These are phyloP conservation scores for Trichonephila clavipes DNA, from an alignment of 1,140 invertebrate genomes.

Conservation along the genomic window DNA sequence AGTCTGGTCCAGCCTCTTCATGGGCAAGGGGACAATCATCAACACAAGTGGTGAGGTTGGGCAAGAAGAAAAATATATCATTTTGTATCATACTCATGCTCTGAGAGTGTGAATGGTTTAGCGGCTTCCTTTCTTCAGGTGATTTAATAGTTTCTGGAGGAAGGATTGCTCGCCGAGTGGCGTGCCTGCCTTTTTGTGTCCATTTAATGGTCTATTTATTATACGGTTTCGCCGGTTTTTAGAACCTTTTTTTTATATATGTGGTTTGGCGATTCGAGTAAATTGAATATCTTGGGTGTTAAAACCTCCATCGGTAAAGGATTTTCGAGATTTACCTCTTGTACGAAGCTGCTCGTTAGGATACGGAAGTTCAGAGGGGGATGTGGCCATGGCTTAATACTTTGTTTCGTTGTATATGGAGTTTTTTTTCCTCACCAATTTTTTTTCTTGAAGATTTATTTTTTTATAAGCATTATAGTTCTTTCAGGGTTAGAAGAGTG, in stretches of 20 bases:
- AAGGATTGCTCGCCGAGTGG: not conserved
- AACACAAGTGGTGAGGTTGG: constrained; percentile 38
- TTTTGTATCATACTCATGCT: constrained; percentile 32
- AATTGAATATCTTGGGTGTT: constrained; percentile 5
- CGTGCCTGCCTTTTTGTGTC: constrained; percentile 30
- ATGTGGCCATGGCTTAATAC: not conserved
- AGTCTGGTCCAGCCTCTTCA: constrained; percentile 22
- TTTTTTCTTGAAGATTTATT: not conserved
- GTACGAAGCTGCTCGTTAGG: not conserved
- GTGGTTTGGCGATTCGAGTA: constrained; percentile 18
- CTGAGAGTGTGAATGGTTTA: constrained; percentile 42
- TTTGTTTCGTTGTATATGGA: not conserved
- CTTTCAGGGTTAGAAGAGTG: not conserved
- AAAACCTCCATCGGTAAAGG: not conserved
- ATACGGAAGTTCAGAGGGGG: constrained; percentile 22
- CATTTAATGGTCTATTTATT: constrained; percentile 54
- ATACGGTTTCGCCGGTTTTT: constrained; percentile 27
- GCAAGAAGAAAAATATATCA: constrained; percentile 48
- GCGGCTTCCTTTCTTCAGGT: constrained; percentile 19
- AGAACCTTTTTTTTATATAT: constrained; percentile 5
- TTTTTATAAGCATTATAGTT: not conserved
- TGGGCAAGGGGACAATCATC: constrained; percentile 45
- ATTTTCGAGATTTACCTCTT: not conserved
- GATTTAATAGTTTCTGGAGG: constrained; percentile 39
- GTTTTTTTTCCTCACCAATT: not conserved